Conservation (phyloP, 2,113 vertebrate species). For the Campylomormyrus tamandua region DNA sequence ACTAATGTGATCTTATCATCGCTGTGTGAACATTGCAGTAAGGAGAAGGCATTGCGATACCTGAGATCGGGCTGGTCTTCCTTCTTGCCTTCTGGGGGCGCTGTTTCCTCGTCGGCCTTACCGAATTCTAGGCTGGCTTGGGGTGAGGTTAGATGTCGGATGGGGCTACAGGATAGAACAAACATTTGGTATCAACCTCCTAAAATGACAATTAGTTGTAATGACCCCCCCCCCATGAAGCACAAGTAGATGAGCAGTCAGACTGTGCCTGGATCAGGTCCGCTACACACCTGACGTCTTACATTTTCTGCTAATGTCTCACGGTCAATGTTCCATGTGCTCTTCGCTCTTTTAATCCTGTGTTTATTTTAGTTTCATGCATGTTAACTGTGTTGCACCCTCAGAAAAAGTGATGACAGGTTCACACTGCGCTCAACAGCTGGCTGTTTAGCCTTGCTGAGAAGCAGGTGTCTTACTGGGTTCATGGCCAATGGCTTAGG, state of each 20-base stretch:
- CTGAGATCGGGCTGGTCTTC: constrained; percentile 36
- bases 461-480: neutral
- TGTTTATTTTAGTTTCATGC: neutral
- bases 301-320: neutral
- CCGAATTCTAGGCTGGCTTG: constrained; percentile 46
- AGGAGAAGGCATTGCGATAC: constrained; percentile 13
- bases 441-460: neutral
- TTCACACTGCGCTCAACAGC: neutral
- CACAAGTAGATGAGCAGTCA: neutral
- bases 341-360: neutral
- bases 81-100: constrained; percentile 21
- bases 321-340: neutral
- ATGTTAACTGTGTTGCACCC: neutral
- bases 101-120: constrained; percentile 50
- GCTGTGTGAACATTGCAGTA: neutral
- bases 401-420: neutral
- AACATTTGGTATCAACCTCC: constrained; percentile 13
- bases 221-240: neutral
- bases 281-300: neutral
- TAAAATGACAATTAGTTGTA: neutral
- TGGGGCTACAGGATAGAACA: constrained; percentile 41
- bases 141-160: constrained; percentile 54
- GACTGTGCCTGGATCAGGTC: neutral
- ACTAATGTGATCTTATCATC: neutral
- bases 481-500: neutral